Percentiles rank a stretch among this genome's conserved stretches.
Evolutionary conservation across 2,797 vertebrate genomes (phyloP).

Genomic region (Cyclopterus lumpus): DNA sequence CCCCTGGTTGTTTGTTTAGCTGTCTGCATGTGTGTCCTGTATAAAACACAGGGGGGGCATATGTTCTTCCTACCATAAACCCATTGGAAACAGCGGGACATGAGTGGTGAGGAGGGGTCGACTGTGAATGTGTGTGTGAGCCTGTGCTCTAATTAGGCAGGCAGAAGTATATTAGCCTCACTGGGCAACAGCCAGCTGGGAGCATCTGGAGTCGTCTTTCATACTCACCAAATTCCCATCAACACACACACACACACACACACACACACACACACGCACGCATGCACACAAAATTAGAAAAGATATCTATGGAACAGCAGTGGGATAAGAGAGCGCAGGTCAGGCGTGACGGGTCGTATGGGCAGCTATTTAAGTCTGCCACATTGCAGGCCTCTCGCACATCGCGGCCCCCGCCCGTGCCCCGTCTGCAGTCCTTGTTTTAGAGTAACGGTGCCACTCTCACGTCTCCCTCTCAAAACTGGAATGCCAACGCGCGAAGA

Average conservation of each 20-base stretch:
- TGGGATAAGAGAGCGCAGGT: slow-evolving; percentile 65
- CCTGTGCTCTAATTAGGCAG: slow-evolving; percentile 78
- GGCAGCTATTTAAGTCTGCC: slow-evolving; percentile 71
- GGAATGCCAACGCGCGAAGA: slow-evolving; percentile 57
- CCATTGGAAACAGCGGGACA: slow-evolving; percentile 71
- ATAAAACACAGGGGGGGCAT: slow-evolving; percentile 74
- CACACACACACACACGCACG: slow-evolving; percentile 2
- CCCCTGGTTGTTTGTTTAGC: slow-evolving; percentile 78
- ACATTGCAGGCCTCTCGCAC: slow-evolving; percentile 57
- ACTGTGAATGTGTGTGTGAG: slow-evolving; percentile 50
- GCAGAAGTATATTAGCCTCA: slow-evolving; percentile 77
- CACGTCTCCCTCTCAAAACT: slow-evolving; percentile 42
- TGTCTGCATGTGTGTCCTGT: slow-evolving; percentile 78
- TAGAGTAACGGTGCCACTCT: slow-evolving; percentile 46
- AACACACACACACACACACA: slow-evolving; percentile 28
- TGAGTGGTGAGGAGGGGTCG: slow-evolving; percentile 66
- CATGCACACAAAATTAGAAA: slow-evolving; percentile 56
- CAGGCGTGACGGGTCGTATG: slow-evolving; percentile 67
- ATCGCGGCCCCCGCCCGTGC: slow-evolving; percentile 31
- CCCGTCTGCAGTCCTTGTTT: slow-evolving; percentile 53
- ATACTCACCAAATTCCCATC: slow-evolving; percentile 61
- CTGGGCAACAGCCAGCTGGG: slow-evolving; percentile 79
- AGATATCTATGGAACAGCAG: slow-evolving; percentile 61
- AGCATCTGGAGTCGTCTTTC: slow-evolving; percentile 82
- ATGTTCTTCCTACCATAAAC: slow-evolving; percentile 78